Conservation (phyloP, 92 coral and sea anemone genomes). For the Palythoa grandiflora region DNA sequence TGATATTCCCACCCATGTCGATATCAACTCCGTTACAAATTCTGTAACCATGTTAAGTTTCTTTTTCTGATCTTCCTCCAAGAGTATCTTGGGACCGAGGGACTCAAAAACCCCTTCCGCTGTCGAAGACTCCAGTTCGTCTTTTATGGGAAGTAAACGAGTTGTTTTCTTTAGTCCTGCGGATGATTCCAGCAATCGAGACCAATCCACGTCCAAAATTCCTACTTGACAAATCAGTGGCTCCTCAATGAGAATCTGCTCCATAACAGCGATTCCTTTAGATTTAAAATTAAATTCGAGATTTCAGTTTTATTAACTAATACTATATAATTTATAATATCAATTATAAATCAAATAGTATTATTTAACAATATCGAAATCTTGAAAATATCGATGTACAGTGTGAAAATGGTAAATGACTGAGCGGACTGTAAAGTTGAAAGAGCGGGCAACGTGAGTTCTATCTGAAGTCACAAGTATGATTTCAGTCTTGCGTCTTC, state of each 20-base stretch:
- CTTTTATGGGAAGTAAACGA: slow-evolving; percentile 44
- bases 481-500: too few relatives aligned
- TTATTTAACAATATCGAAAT: too few relatives aligned
- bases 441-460: too few relatives aligned
- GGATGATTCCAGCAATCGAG: slow-evolving; percentile 49
- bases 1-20: slow-evolving; percentile 60
- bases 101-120: slow-evolving; percentile 28
- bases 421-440: too few relatives aligned
- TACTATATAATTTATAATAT: too few relatives aligned
- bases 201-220: slow-evolving; percentile 69
- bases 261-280: slow-evolving; percentile 54
- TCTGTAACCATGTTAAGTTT: slow-evolving; percentile 44
- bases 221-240: slow-evolving; percentile 61
- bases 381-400: too few relatives aligned
- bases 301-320: too few relatives aligned
- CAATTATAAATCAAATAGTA: too few relatives aligned
- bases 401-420: too few relatives aligned
- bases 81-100: slow-evolving; percentile 40
- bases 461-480: too few relatives aligned
- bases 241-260: slow-evolving; percentile 63
- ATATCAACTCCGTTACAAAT: slow-evolving; percentile 46
- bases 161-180: slow-evolving; percentile 32
- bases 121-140: neutral
- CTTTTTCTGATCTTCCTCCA: slow-evolving; percentile 52
- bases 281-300: too few relatives aligned